Conservation (phyloP, 2,113 vertebrate species). For the Gavialis gangeticus region DNA sequence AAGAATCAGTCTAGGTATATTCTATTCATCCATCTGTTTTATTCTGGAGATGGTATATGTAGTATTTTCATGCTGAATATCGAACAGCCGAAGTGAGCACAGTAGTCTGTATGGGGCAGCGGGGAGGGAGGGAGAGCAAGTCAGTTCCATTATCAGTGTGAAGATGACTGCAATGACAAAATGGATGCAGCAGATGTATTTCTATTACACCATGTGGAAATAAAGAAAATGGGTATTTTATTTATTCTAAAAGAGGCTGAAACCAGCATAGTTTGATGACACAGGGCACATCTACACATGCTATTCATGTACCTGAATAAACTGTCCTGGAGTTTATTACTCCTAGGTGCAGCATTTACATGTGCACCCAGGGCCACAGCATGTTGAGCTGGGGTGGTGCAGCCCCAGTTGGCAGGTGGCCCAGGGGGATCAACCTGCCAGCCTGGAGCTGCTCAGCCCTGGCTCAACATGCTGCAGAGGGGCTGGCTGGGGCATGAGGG, state of each 20-base stretch:
- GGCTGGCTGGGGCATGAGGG: too few relatives aligned
- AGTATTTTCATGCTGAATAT: background rate
- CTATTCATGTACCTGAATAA: too few relatives aligned
- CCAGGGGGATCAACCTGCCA: too few relatives aligned
- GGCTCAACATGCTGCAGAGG: too few relatives aligned
- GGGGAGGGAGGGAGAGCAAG: too few relatives aligned
- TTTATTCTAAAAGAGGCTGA: slow-evolving; percentile 53
- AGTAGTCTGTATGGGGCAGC: background rate
- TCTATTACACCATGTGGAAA: slow-evolving; percentile 20
- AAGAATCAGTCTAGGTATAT: background rate
- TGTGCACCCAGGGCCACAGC: too few relatives aligned
- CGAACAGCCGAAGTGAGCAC: background rate
- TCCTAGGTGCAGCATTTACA: too few relatives aligned
- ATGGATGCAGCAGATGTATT: slow-evolving; percentile 19
- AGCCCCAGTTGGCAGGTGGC: too few relatives aligned
- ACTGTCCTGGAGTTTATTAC: too few relatives aligned
- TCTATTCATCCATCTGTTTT: background rate
- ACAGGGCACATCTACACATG: background rate
- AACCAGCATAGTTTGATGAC: slow-evolving; percentile 23
- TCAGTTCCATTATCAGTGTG: too few relatives aligned
- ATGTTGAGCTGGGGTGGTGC: too few relatives aligned
- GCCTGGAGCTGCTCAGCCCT: too few relatives aligned
- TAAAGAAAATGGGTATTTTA: slow-evolving; percentile 39
- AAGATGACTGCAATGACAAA: slow-evolving; percentile 12
- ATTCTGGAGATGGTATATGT: background rate